Evolutionary conservation across 2,888 invertebrate genomes (phyloP).

Genomic region (Ferrisia virgata): DNA sequence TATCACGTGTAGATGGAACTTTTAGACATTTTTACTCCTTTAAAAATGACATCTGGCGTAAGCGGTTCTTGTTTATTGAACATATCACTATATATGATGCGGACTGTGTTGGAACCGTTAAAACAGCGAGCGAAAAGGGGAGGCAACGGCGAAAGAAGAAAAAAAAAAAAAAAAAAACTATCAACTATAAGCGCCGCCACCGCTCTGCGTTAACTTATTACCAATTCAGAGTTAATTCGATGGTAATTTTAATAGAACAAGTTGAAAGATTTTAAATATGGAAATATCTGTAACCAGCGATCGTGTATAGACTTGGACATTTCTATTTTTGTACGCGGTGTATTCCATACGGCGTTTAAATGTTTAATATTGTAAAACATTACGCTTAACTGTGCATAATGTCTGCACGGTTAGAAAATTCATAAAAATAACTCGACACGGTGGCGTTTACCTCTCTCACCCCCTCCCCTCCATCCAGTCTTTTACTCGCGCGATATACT

Average conservation of each 20-base stretch:
- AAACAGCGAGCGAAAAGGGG: not conserved
- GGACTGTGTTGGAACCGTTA: conserved; percentile 22
- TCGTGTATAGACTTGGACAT: conserved; percentile 13
- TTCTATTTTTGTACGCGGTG: conserved; percentile 5
- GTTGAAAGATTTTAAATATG: conserved; percentile 28
- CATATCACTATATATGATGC: not conserved
- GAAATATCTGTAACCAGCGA: not conserved
- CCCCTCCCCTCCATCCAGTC: not conserved
- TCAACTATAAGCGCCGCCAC: conserved; percentile 2
- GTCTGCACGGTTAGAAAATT: conserved; percentile 17
- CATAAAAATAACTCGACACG: conserved; percentile 17
- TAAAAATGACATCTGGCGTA: conserved; percentile 31
- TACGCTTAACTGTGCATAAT: not conserved
- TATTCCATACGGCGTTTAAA: conserved; percentile 1
- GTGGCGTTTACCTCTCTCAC: not conserved
- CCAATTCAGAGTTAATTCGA: conserved; percentile 18
- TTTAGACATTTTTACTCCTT: conserved; percentile 27
- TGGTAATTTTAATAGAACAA: conserved; percentile 26
- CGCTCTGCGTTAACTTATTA: conserved; percentile 8
- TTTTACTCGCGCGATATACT: not conserved
- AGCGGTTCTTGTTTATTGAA: conserved; percentile 17
- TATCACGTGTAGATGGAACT: conserved; percentile 8
- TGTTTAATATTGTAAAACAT: not conserved
- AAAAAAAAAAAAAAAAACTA: not conserved
- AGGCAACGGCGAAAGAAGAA: too few species aligned